Evolutionary conservation across 2,113 vertebrate genomes (phyloP).

Genomic region (Buteo buteo): DNA sequence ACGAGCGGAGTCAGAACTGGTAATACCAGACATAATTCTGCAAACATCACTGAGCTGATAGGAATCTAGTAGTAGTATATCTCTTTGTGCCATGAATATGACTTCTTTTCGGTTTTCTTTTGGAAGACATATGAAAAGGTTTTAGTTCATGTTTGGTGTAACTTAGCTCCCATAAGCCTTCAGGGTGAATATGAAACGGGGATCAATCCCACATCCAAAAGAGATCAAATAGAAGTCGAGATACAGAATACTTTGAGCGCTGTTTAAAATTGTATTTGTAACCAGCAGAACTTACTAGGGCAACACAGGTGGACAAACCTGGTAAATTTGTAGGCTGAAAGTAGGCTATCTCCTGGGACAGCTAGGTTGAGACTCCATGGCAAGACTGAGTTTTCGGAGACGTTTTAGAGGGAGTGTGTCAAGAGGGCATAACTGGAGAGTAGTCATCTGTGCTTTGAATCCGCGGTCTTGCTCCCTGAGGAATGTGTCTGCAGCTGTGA

Average conservation of each 20-base stretch:
- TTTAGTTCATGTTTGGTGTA: not conserved
- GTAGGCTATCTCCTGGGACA: not conserved
- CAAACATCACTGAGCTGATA: not conserved
- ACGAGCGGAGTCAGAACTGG: not conserved
- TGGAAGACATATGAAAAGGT: not conserved
- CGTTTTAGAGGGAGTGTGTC: not conserved
- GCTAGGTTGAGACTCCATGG: not conserved
- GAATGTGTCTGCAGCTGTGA: not conserved
- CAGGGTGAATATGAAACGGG: not conserved
- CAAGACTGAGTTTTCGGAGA: not conserved
- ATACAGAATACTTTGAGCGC: not conserved
- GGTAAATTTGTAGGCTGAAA: not conserved
- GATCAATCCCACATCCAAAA: not conserved
- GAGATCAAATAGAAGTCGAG: not conserved
- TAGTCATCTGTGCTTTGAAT: not conserved
- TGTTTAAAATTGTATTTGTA: not conserved
- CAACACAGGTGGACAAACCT: not conserved
- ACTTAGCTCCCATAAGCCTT: not conserved
- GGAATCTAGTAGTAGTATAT: not conserved
- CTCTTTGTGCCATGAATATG: not conserved
- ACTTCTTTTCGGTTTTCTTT: not conserved
- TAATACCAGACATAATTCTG: not conserved
- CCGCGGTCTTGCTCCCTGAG: rapidly evolving
- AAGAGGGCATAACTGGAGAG: not conserved
- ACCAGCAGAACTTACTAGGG: not conserved